Evolutionary conservation across 2,888 invertebrate species (phyloP).

Genomic region (Morpho achilles): DNA sequence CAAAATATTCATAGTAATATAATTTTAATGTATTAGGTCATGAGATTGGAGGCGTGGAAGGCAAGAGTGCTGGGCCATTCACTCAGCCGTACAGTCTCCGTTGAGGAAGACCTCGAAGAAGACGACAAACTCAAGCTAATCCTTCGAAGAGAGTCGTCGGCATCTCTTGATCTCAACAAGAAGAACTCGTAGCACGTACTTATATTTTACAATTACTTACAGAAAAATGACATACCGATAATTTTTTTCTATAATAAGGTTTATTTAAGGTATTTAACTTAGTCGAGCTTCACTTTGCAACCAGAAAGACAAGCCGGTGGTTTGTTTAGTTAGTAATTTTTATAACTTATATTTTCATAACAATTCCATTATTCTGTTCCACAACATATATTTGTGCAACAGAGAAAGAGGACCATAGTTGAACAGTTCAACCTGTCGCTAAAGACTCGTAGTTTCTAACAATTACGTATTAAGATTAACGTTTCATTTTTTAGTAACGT

Average conservation of each 20-base stretch:
- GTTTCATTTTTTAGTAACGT: too few species aligned
- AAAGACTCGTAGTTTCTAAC: too few species aligned
- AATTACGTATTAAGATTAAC: too few species aligned
- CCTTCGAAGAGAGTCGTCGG: conserved; percentile 58
- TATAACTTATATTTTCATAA: too few species aligned
- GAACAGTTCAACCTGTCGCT: too few species aligned
- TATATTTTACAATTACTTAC: not conserved
- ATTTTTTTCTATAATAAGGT: too few species aligned
- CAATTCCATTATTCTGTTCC: too few species aligned
- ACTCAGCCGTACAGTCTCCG: conserved; percentile 55
- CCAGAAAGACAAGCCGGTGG: too few species aligned
- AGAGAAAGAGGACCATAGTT: too few species aligned
- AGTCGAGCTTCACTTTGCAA: not conserved
- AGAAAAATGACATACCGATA: not conserved
- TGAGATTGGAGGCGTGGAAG: conserved; percentile 85
- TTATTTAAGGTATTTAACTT: not conserved
- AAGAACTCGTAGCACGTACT: conserved; percentile 25
- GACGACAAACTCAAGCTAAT: conserved; percentile 62
- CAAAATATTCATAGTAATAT: too few species aligned
- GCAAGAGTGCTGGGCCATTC: conserved; percentile 76
- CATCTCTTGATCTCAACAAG: conserved; percentile 48
- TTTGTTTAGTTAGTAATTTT: too few species aligned
- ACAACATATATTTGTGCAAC: too few species aligned
- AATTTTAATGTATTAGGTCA: conserved; percentile 72
- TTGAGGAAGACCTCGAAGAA: conserved; percentile 64